Conservation (phyloP, 2,113 vertebrate species). For the Chionis minor region DNA sequence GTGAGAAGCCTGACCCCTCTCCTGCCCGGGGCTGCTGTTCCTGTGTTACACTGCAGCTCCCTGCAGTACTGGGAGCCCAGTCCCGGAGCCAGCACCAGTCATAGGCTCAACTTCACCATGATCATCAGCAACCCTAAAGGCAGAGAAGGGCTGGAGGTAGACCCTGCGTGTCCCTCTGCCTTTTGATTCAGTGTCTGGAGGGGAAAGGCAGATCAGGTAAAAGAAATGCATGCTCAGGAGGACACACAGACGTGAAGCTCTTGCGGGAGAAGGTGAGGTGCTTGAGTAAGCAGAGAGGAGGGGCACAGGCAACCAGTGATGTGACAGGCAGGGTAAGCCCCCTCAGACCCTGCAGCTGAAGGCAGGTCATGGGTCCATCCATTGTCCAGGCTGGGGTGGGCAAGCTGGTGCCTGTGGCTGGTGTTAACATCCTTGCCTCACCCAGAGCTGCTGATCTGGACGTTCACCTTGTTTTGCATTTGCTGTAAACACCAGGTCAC, state of each 20-base stretch:
- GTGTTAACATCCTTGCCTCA: not conserved
- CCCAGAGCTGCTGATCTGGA: not conserved
- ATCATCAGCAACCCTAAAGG: not conserved
- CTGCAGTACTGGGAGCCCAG: not conserved
- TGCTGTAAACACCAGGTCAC: not conserved
- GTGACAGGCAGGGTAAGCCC: not conserved
- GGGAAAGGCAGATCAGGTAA: not conserved
- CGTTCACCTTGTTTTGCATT: not conserved
- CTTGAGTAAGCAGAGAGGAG: fast-evolving
- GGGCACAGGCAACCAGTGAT: fast-evolving
- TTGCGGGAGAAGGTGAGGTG: not conserved
- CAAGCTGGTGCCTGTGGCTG: not conserved
- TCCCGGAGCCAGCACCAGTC: not conserved
- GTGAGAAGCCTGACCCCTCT: not conserved
- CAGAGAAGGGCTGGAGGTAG: not conserved
- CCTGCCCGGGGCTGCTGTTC: not conserved
- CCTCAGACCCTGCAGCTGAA: not conserved
- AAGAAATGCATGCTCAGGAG: not conserved
- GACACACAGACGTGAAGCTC: not conserved
- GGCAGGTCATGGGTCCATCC: not conserved
- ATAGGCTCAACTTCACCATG: not conserved
- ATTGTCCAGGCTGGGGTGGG: not conserved
- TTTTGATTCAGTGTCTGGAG: not conserved
- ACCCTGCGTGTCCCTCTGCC: not conserved
- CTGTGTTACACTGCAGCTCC: fast-evolving